Percentiles rank a stretch among this genome's conserved stretches.
Conservation (phyloP, 2,797 vertebrate genomes). For the Characodon lateralis region DNA sequence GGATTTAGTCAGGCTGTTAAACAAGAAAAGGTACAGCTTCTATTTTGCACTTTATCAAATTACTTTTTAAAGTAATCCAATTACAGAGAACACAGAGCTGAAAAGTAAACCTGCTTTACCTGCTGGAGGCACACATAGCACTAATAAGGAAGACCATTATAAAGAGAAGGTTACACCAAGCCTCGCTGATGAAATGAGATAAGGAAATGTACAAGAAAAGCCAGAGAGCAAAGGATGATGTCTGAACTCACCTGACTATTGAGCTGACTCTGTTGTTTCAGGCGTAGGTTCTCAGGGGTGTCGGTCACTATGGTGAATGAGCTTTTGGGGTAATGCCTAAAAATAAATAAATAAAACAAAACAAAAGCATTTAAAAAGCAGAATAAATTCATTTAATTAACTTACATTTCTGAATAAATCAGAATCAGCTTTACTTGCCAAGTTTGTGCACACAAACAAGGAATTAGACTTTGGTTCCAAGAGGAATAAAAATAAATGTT, state of each 20-base stretch:
- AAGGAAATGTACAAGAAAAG: constrained; percentile 1
- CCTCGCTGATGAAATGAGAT: constrained; percentile 22
- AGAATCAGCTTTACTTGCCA: too few species aligned
- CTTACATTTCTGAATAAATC: not conserved
- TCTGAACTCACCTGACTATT: constrained; percentile 89
- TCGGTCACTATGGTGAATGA: constrained; percentile 97
- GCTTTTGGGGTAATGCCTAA: constrained; percentile 96
- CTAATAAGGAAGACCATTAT: constrained; percentile 1
- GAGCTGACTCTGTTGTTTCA: constrained; percentile 95
- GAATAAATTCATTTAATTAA: not conserved
- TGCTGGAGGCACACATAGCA: constrained; percentile 1
- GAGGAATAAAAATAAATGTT: too few species aligned
- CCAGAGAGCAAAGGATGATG: constrained; percentile 8
- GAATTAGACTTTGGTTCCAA: too few species aligned
- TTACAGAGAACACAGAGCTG: not conserved
- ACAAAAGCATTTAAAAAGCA: not conserved
- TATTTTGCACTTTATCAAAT: not conserved
- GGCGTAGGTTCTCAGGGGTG: constrained; percentile 95
- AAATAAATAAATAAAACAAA: constrained; percentile 15
- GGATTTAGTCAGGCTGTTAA: not conserved
- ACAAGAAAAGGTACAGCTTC: not conserved
- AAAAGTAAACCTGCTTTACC: not conserved
- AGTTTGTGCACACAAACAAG: too few species aligned
- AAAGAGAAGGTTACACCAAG: not conserved
- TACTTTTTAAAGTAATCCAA: constrained; percentile 48